A percentile compares a stretch with the other conserved stretches of the same genome.
These are phyloP conservation scores for Helleia helle DNA, from an alignment of 2,888 invertebrate genomes.

Conservation along the genomic window DNA sequence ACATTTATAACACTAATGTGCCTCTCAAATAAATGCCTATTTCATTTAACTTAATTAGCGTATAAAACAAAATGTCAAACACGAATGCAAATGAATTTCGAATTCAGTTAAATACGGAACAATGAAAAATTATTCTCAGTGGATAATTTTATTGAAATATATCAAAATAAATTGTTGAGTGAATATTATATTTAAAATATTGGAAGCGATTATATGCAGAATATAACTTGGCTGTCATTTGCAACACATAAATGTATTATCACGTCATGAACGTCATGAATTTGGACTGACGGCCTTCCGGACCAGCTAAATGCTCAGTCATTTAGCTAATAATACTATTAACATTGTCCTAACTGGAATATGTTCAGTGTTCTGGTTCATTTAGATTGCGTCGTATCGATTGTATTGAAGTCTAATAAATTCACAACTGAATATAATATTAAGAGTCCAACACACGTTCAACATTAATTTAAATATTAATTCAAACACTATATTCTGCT, in stretches of 20 bases:
- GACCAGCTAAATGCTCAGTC: conserved; percentile 4
- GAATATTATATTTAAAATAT: conserved; percentile 9
- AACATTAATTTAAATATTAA: too few species aligned
- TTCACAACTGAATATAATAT: too few species aligned
- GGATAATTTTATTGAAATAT: conserved; percentile 10
- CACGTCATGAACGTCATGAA: conserved; percentile 8
- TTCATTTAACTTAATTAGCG: conserved; percentile 5
- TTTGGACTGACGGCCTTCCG: conserved; percentile 5
- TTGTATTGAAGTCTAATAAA: too few species aligned
- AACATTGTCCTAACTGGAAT: conserved; percentile 3
- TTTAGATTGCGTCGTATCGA: too few species aligned
- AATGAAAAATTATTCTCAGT: conserved; percentile 7
- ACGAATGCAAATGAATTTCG: conserved; percentile 3
- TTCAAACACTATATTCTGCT: too few species aligned
- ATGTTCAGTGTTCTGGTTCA: conserved; percentile 6
- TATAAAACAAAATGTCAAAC: conserved; percentile 7
- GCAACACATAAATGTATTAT: conserved; percentile 11
- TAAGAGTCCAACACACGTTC: too few species aligned
- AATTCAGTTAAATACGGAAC: conserved; percentile 8
- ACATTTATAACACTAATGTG: too few species aligned
- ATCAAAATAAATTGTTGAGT: conserved; percentile 2
- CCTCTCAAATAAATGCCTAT: too few species aligned
- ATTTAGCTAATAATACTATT: conserved; percentile 9
- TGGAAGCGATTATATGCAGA: conserved; percentile 7
- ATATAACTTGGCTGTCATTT: conserved; percentile 4